These are phyloP conservation scores for Phengaris alcon DNA, from an alignment of 2,888 invertebrate species.

Conservation along the genomic window DNA sequence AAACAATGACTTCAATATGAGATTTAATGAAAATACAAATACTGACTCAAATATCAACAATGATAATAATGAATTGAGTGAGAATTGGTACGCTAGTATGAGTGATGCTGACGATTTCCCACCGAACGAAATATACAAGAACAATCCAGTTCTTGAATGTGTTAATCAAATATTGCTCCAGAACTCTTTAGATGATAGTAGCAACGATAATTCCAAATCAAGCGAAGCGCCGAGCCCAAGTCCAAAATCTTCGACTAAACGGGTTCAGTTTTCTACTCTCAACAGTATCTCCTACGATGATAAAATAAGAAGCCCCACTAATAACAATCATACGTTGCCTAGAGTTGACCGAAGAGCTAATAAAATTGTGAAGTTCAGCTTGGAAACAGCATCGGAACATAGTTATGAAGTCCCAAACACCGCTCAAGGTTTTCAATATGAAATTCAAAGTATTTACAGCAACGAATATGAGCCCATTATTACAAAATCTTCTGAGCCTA, in stretches of 20 bases:
- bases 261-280: conserved; percentile 82
- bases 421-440: conserved; percentile 74
- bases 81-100: conserved; percentile 89
- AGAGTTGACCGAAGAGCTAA: conserved; percentile 70
- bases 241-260: conserved; percentile 74
- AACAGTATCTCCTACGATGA: conserved; percentile 80
- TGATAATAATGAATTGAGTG: conserved; percentile 73
- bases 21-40: conserved; percentile 64
- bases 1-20: conserved; percentile 51
- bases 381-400: conserved; percentile 77
- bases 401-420: conserved; percentile 82
- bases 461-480: conserved; percentile 87
- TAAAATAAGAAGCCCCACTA: conserved; percentile 57
- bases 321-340: conserved; percentile 61
- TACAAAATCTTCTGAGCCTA: conserved; percentile 66
- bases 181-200: conserved; percentile 82
- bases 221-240: conserved; percentile 74
- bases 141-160: conserved; percentile 91
- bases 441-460: conserved; percentile 84
- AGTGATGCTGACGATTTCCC: conserved; percentile 88
- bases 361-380: conserved; percentile 75
- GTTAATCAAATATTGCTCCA: conserved; percentile 91
- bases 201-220: conserved; percentile 71
- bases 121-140: conserved; percentile 84
- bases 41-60: conserved; percentile 51